phyloP scores from a whole-genome alignment of 2,113 vertebrate species.

The Antennarius striatus region DNA sequence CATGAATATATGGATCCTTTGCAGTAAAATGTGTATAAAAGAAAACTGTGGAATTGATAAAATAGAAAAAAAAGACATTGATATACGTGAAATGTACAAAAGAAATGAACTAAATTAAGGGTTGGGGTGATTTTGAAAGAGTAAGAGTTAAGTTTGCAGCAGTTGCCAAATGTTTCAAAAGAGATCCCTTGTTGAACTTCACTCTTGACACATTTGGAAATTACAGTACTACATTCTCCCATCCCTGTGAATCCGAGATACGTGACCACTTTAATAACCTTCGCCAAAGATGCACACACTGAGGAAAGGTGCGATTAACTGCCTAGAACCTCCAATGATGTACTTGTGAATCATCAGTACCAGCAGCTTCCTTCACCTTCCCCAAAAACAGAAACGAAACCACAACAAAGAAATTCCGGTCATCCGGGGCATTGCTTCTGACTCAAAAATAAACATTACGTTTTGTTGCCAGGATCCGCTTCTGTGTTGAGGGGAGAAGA shows the following conservation, averaged over 20 bases:
- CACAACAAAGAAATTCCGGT: constrained; percentile 69
- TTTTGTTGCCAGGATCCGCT: constrained; percentile 51
- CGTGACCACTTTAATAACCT: constrained; percentile 57
- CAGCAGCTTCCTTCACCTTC: constrained; percentile 51
- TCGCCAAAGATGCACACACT: constrained; percentile 28
- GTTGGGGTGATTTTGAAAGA: constrained; percentile 30
- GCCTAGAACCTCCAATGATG: constrained; percentile 53
- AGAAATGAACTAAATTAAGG: constrained; percentile 1
- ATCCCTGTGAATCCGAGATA: constrained; percentile 52
- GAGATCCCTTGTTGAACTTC: constrained; percentile 52
- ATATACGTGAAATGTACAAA: neutral
- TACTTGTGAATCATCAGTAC: constrained; percentile 62
- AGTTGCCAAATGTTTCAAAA: constrained; percentile 59
- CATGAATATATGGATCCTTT: too few relatives aligned
- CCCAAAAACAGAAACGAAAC: constrained; percentile 53
- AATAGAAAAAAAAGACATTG: neutral
- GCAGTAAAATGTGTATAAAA: neutral
- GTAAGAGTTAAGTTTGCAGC: constrained; percentile 11
- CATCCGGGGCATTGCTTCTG: constrained; percentile 49
- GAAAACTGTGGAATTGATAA: neutral
- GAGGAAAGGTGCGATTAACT: constrained; percentile 41
- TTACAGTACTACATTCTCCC: constrained; percentile 26
- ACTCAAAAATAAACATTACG: constrained; percentile 70
- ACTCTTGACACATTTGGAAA: constrained; percentile 54
- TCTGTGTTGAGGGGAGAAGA: constrained; percentile 4